Evolutionary conservation across 2,797 vertebrate genomes (phyloP).

Genomic region (Protosalanx chinensis): DNA sequence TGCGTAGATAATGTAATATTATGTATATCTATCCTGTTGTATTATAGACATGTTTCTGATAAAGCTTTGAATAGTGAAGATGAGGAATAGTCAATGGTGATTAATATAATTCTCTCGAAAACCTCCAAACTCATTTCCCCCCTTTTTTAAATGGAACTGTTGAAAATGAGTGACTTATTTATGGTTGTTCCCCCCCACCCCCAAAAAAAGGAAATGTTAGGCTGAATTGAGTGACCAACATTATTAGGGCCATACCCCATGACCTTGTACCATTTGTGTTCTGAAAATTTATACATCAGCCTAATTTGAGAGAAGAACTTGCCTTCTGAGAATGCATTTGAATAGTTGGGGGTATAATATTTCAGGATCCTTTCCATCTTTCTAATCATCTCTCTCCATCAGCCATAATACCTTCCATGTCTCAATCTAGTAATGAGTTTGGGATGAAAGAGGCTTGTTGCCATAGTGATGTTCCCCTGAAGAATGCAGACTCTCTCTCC

Average conservation of each 20-base stretch:
- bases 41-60: neutral
- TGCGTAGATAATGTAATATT: neutral
- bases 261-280: too few species aligned
- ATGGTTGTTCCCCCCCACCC: neutral
- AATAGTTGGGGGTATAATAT: too few species aligned
- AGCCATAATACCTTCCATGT: conserved; percentile 4
- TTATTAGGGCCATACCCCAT: neutral
- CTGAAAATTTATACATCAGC: too few species aligned
- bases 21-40: neutral
- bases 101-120: neutral
- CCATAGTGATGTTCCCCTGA: conserved; percentile 38
- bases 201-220: too few species aligned
- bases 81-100: neutral
- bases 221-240: neutral
- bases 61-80: neutral
- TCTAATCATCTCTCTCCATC: neutral
- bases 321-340: too few species aligned
- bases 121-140: neutral
- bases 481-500: conserved; percentile 4
- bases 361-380: neutral
- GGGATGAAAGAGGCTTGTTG: conserved; percentile 39
- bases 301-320: too few species aligned
- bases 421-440: conserved; percentile 37
- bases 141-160: neutral
- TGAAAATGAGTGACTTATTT: neutral